Base-by-base conservation (phyloP, 2,797 vertebrate genomes). In the Buceros bicornis region DNA sequence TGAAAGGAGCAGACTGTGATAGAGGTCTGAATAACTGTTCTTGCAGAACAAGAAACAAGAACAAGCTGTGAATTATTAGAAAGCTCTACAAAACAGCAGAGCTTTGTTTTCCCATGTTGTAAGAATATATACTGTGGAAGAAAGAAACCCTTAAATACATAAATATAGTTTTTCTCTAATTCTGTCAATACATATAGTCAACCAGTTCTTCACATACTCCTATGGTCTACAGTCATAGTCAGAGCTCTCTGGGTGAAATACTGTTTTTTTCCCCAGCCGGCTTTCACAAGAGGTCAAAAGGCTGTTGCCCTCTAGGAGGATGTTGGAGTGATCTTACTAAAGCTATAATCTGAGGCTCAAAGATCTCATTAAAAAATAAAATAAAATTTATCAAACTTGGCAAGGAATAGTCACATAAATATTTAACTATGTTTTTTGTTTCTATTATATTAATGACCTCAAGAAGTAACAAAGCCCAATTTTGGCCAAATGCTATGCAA, bases 401-500 rank as follows among this genome's bases (percentile, higher is more conserved):
- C 25, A 70, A 82, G 22, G 40, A 84, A 76, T 6, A 79, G 5
- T 61, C 31, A 56, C 31, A 66, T 87, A 77, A 62, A 67, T 91
- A 83, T 77, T 92, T 82, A 76, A 66, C 79, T 58, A 26, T 3
- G 1, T 62, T 76, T 15, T 88, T 96, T 89, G 20, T 42, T 60
- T 67, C 51, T 37, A 28, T 82, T 85, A 26, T 79, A 74, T 82
- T 90, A 92, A 90, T 84, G 40, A 89, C 31, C 28, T 4, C 35
- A 67, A 71, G 60, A 80, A 66, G 10, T 69, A 78, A 40, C 58
- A 93, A 64, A 91, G 8, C 14, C 21, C 16, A 13, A 13, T 74
- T 95, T 86, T 95, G 65, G 19, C 47, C 88, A 76, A 93, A 89
- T 56, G 25, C 20, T 73, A 37, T 89, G 71, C 71, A 77, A 89